Conservation (phyloP, 2,888 invertebrate genomes). For the Drosophila vallismaia region DNA sequence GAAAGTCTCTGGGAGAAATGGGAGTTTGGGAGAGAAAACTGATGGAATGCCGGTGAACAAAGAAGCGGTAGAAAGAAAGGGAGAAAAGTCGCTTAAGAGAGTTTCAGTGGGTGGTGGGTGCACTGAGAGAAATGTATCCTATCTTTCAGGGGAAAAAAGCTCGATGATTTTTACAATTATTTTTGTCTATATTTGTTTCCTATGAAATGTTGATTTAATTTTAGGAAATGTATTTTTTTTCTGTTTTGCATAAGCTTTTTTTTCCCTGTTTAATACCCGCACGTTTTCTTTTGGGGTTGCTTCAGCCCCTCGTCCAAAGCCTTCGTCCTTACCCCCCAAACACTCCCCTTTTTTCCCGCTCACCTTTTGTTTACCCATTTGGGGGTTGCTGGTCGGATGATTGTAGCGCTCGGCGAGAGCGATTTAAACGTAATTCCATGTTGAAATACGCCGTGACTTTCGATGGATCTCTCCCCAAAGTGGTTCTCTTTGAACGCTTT, state of each 20-base stretch:
- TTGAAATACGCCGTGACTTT: constrained; percentile 54
- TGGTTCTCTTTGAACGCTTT: constrained; percentile 49
- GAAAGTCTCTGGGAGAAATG: neutral
- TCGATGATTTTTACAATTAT: neutral
- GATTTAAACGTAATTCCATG: constrained; percentile 56
- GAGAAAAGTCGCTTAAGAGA: constrained; percentile 17
- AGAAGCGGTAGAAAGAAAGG: constrained; percentile 3
- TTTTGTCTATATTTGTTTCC: neutral
- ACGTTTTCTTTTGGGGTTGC: constrained; percentile 33
- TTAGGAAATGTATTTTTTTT: neutral
- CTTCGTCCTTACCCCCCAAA: constrained; percentile 6
- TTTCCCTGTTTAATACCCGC: constrained; percentile 5
- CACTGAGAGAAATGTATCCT: neutral
- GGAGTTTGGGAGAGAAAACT: constrained; percentile 10
- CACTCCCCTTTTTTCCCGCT: constrained; percentile 19
- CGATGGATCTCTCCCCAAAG: constrained; percentile 1
- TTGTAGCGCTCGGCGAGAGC: constrained; percentile 36
- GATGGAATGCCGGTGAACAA: constrained; percentile 26
- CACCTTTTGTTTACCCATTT: constrained; percentile 68
- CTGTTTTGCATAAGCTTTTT: neutral
- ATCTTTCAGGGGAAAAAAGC: neutral
- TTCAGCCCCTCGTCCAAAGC: constrained; percentile 5
- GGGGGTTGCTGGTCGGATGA: constrained; percentile 62
- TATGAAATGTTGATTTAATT: neutral
- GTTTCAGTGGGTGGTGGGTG: constrained; percentile 48